Percentiles rank a stretch among this genome's conserved stretches.
Conservation (phyloP, 2,797 vertebrate species). For the Rhyacichthys aspro region DNA sequence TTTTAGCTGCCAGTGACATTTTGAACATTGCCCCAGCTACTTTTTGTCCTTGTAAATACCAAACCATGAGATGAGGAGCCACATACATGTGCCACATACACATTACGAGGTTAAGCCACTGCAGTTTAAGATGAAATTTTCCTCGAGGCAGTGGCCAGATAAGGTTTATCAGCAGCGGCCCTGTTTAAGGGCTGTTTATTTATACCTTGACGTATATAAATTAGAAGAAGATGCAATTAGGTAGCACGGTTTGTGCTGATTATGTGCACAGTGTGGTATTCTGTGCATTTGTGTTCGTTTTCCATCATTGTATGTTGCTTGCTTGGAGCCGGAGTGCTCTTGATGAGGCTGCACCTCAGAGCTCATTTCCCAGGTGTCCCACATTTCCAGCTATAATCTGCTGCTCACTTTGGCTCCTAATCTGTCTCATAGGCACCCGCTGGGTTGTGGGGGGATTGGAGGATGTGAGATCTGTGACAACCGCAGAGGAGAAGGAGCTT, state of each 20-base stretch:
- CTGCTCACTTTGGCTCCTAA: conserved; percentile 74
- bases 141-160: conserved; percentile 58
- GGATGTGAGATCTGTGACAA: conserved; percentile 68
- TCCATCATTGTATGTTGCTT: conserved; percentile 23
- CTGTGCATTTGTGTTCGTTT: conserved; percentile 16
- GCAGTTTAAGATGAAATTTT: conserved; percentile 54
- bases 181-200: conserved; percentile 55
- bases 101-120: conserved; percentile 41
- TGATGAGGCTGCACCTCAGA: conserved; percentile 33
- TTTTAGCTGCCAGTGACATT: conserved; percentile 60
- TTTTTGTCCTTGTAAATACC: conserved; percentile 68
- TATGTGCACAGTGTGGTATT: background rate
- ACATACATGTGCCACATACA: conserved; percentile 49
- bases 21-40: conserved; percentile 32
- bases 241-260: conserved; percentile 17
- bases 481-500: conserved; percentile 62
- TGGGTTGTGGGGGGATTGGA: conserved; percentile 57
- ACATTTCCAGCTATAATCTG: conserved; percentile 79
- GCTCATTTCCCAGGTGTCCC: conserved; percentile 81
- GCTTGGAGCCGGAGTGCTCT: conserved; percentile 25
- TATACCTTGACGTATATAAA: conserved; percentile 49
- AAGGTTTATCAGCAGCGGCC: conserved; percentile 51
- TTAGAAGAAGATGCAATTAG: conserved; percentile 47
- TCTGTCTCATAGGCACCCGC: conserved; percentile 67
- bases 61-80: conserved; percentile 45